Evolutionary conservation across 2,888 invertebrate species (phyloP), one percentile per base, ranked within the genome.

Genomic region (Metellina segmentata): DNA sequence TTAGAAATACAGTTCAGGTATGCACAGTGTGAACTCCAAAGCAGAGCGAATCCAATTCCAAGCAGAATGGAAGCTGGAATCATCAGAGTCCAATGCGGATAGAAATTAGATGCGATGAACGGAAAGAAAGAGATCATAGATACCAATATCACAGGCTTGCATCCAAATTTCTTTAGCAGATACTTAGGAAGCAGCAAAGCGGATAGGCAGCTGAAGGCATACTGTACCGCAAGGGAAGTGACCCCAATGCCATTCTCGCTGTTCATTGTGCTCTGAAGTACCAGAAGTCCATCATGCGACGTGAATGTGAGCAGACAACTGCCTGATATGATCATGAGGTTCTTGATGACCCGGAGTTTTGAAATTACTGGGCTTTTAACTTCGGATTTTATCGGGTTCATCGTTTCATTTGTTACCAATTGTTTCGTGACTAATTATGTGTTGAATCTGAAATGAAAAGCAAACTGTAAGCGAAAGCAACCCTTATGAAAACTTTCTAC

Each of bases 21-120:
- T 0, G 98, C 98, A 91, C 99, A 99, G 95, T 99, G 98, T 16
- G 99, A 98, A 0, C 98, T 98, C 99, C 99, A 99, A 97, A 99
- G 97, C 81, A 99, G 98, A 0, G 99, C 99, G 4, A 98, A 99
- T 11, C 98, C 98, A 87, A 99, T 95, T 93, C 99, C 99, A 69
- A 98, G 96, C 19, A 99, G 96, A 53, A 99, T 97, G 34, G 99
- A 98, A 69, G 98, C 97, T 0, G 98, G 98, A 86, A 98, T 97
- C 92, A 98, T 96, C 19, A 98, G 98, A 95, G 97, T 98, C 93
- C 96, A 96, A 93, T 96, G 96, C 4, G 99, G 98, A 94, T 98
- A 97, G 94, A 99, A 98, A 95, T 99, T 99, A 69, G 98, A 97
- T 78, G 97, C 98, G 94, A 99, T 98, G 95, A 99, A 99, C 1